phyloP scores from a whole-genome alignment of 37 sponge, comb jelly and placozoan species.

The Theonella swinhoei region DNA sequence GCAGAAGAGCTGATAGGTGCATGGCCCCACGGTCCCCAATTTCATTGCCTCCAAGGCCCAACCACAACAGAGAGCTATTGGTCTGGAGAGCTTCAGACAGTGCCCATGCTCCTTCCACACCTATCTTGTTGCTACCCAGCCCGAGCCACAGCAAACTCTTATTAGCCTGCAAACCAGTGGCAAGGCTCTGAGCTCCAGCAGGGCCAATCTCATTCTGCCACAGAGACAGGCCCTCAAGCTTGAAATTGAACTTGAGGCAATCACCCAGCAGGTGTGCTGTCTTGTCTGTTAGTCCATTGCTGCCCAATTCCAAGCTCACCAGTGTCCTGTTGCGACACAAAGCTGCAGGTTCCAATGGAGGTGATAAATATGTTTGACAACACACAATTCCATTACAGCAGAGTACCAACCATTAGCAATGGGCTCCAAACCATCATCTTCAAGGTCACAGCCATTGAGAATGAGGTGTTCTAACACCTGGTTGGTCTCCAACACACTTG shows the following conservation, averaged over 20 bases:
- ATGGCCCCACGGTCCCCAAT: conserved; percentile 85
- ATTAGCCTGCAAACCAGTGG: conserved; percentile 73
- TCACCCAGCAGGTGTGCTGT: conserved; percentile 62
- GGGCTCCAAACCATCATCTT: conserved; percentile 65
- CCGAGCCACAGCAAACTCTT: conserved; percentile 79
- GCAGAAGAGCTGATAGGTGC: conserved; percentile 65
- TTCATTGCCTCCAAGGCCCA: conserved; percentile 85
- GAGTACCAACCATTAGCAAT: conserved; percentile 66
- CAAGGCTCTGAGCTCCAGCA: conserved; percentile 74
- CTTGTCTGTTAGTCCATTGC: conserved; percentile 69
- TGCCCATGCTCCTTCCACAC: conserved; percentile 84
- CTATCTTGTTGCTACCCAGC: conserved; percentile 80
- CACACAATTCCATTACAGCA: neutral
- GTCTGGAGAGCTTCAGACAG: conserved; percentile 62
- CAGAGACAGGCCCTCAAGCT: conserved; percentile 84
- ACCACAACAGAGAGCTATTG: conserved; percentile 73
- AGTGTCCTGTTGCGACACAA: conserved; percentile 72
- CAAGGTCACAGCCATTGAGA: conserved; percentile 75
- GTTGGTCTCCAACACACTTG: conserved; percentile 66
- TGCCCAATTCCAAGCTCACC: conserved; percentile 79
- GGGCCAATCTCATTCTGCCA: conserved; percentile 80
- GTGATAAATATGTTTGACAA: neutral
- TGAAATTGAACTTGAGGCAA: conserved; percentile 61
- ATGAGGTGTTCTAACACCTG: conserved; percentile 67
- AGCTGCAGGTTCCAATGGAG: conserved; percentile 21